Evolutionary conservation across 2,797 vertebrate genomes (phyloP).

Genomic region (Sardinella longiceps): DNA sequence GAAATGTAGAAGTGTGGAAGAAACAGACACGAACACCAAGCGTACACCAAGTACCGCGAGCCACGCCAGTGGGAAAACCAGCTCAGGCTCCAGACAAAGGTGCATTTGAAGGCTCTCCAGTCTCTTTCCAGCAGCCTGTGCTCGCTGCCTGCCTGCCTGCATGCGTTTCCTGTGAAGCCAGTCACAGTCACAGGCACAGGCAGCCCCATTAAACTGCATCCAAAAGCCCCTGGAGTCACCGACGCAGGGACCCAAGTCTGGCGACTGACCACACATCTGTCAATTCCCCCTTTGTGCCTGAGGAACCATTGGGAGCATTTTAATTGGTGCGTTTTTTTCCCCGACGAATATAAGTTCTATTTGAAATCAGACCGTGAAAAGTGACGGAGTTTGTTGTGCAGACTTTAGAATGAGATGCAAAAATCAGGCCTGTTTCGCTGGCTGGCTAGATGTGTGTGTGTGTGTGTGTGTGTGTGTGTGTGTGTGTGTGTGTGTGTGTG

Average conservation of each 20-base stretch:
- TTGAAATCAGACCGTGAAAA: not conserved
- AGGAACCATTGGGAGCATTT: not conserved
- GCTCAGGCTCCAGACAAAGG: not conserved
- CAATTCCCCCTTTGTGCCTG: not conserved
- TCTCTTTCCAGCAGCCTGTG: not conserved
- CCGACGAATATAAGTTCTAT: not conserved
- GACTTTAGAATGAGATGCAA: not conserved
- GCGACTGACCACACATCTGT: not conserved
- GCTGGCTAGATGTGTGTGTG: not conserved
- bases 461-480: no score
- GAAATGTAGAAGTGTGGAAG: not conserved
- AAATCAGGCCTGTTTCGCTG: not conserved
- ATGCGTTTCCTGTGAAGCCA: not conserved
- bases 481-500: not conserved
- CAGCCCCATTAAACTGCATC: not conserved
- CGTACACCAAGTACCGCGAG: not conserved
- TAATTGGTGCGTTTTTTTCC: not conserved
- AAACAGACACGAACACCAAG: not conserved
- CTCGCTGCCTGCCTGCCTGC: not conserved
- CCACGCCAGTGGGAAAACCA: not conserved
- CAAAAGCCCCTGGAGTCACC: not conserved
- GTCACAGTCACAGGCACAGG: no score
- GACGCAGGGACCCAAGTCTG: not conserved
- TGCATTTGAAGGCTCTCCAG: slow-evolving; percentile 10
- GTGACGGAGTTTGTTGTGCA: not conserved